Evolutionary conservation across 2,888 invertebrate species (phyloP).

Genomic region (Horisme vitalbata): DNA sequence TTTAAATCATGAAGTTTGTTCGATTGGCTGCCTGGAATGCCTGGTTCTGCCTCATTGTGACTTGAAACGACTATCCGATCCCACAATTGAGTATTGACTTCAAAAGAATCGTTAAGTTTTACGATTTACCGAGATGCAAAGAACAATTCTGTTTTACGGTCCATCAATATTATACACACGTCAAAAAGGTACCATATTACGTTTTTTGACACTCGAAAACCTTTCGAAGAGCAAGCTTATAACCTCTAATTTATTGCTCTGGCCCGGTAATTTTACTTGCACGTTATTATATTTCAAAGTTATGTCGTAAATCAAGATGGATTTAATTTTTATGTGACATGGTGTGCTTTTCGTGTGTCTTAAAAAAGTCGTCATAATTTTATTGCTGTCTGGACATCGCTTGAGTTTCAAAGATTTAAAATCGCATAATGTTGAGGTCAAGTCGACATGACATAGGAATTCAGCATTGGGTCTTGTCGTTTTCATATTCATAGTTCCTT

Average conservation of each 20-base stretch:
- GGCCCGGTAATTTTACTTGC: slow-evolving; percentile 66
- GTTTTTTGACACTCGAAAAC: slow-evolving; percentile 47
- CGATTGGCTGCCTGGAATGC: not conserved
- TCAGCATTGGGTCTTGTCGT: too few species aligned
- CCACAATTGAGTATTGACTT: slow-evolving; percentile 14
- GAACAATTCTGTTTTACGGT: slow-evolving; percentile 33
- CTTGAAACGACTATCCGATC: slow-evolving; percentile 6
- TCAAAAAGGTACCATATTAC: slow-evolving; percentile 49
- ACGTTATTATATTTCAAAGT: slow-evolving; percentile 78
- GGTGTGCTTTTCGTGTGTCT: slow-evolving; percentile 50
- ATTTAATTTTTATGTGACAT: slow-evolving; percentile 74
- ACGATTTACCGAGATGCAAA: slow-evolving; percentile 24
- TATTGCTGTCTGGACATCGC: slow-evolving; percentile 31
- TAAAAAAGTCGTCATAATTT: slow-evolving; percentile 37
- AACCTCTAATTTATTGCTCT: slow-evolving; percentile 67
- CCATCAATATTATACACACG: slow-evolving; percentile 35
- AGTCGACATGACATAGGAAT: too few species aligned
- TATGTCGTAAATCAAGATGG: slow-evolving; percentile 68
- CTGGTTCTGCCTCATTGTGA: not conserved
- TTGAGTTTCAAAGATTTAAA: slow-evolving; percentile 13
- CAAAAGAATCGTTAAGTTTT: slow-evolving; percentile 28
- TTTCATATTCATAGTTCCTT: too few species aligned
- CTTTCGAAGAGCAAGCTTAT: slow-evolving; percentile 45
- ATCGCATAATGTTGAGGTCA: not conserved
- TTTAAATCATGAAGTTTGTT: too few species aligned